phyloP scores from a whole-genome alignment of 2,888 invertebrate species.

The Isotomurus palustris region DNA sequence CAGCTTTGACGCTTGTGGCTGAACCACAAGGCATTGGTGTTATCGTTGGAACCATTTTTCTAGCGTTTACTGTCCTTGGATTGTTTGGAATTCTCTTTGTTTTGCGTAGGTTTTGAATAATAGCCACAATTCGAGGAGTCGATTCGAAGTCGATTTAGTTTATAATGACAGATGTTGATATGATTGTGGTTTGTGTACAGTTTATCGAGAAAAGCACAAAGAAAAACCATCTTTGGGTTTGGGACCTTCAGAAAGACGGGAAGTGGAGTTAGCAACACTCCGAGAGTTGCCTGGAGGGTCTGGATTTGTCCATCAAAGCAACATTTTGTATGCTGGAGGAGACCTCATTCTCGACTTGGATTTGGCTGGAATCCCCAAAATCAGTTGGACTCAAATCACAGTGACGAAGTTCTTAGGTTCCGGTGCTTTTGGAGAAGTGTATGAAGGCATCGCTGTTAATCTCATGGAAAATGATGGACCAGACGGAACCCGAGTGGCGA shows the following conservation, averaged over 20 bases:
- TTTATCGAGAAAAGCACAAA: slow-evolving; percentile 60
- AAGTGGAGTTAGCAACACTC: slow-evolving; percentile 71
- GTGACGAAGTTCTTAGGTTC: slow-evolving; percentile 85
- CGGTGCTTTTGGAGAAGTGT: slow-evolving; percentile 96
- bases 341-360: slow-evolving; percentile 63
- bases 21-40: slow-evolving; percentile 56
- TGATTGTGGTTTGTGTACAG: slow-evolving; percentile 50
- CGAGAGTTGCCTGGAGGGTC: slow-evolving; percentile 70
- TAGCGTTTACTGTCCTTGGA: slow-evolving; percentile 52
- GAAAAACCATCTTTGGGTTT: slow-evolving; percentile 66
- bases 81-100: slow-evolving; percentile 52
- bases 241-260: slow-evolving; percentile 48
- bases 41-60: slow-evolving; percentile 61
- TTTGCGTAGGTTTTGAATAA: slow-evolving; percentile 18
- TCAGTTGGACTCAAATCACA: slow-evolving; percentile 78
- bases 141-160: not conserved
- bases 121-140: not conserved
- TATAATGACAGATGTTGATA: not conserved
- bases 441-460: slow-evolving; percentile 78
- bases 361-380: slow-evolving; percentile 75
- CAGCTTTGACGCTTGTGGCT: slow-evolving; percentile 54
- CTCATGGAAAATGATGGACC: slow-evolving; percentile 55
- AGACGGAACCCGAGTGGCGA: slow-evolving; percentile 74
- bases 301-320: slow-evolving; percentile 73
- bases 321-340: slow-evolving; percentile 69